Conservation (phyloP, 2,113 vertebrate genomes). For the Shinisaurus crocodilurus region DNA sequence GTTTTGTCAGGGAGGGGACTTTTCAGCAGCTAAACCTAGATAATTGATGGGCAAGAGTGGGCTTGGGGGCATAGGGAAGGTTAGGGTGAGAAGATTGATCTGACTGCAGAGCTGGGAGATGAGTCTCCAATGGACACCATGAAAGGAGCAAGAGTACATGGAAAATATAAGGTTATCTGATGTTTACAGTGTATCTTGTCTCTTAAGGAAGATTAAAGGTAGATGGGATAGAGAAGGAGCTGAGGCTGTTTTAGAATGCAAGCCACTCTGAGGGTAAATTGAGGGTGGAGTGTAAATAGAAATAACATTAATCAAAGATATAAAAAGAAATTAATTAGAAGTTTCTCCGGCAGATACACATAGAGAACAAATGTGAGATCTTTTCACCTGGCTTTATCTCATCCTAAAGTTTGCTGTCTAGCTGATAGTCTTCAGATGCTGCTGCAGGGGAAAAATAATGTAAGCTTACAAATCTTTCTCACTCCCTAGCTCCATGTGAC, state of each 20-base stretch:
- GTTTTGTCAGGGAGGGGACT: too few species aligned
- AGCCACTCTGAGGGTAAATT: background rate
- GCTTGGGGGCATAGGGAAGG: too few species aligned
- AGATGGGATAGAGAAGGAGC: background rate
- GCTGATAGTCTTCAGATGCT: rapidly evolving
- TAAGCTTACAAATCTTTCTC: conserved; percentile 30
- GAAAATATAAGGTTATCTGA: background rate
- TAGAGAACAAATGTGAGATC: rapidly evolving
- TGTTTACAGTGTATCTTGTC: background rate
- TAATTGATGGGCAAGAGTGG: too few species aligned
- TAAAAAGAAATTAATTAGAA: background rate
- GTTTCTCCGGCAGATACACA: background rate
- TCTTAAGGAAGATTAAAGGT: background rate
- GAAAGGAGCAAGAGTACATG: background rate
- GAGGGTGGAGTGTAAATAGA: background rate
- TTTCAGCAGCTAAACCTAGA: too few species aligned
- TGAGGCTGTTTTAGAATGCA: background rate
- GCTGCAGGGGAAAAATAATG: background rate
- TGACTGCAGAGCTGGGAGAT: too few species aligned
- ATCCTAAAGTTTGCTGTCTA: background rate
- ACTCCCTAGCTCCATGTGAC: conserved; percentile 88
- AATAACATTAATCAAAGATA: background rate
- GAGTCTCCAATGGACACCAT: background rate
- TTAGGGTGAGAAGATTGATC: too few species aligned
- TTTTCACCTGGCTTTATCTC: background rate